Conservation (phyloP, 2,113 vertebrate genomes). For the Ailurus styani region DNA sequence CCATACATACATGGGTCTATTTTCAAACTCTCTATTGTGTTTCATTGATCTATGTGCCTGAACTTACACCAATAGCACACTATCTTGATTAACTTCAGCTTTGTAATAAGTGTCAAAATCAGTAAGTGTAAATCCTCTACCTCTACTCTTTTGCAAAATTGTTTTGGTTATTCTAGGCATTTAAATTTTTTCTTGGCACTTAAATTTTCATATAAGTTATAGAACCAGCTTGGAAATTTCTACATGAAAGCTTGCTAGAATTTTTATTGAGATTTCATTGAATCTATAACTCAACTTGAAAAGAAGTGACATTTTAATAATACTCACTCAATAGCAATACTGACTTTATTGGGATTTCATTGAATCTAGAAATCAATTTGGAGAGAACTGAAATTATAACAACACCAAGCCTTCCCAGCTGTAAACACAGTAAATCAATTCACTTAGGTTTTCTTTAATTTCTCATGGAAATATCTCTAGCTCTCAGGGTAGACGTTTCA, state of each 20-base stretch:
- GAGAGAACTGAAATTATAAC: not conserved
- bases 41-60: not conserved
- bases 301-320: conserved; percentile 1
- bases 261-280: not conserved
- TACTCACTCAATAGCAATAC: not conserved
- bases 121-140: not conserved
- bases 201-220: not conserved
- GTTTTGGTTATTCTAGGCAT: not conserved
- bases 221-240: not conserved
- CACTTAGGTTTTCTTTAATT: not conserved
- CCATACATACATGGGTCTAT: not conserved
- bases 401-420: not conserved
- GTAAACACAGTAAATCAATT: not conserved
- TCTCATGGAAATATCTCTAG: not conserved
- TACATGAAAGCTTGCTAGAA: not conserved
- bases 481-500: not conserved
- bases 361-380: not conserved
- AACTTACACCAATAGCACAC: not conserved
- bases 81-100: not conserved
- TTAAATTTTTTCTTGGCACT: not conserved
- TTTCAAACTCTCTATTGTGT: not conserved
- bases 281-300: not conserved
- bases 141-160: not conserved
- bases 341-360: not conserved
- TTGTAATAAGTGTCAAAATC: not conserved